Evolutionary conservation across 2,113 vertebrate genomes (phyloP).

Genomic region (Otolemur garnettii): DNA sequence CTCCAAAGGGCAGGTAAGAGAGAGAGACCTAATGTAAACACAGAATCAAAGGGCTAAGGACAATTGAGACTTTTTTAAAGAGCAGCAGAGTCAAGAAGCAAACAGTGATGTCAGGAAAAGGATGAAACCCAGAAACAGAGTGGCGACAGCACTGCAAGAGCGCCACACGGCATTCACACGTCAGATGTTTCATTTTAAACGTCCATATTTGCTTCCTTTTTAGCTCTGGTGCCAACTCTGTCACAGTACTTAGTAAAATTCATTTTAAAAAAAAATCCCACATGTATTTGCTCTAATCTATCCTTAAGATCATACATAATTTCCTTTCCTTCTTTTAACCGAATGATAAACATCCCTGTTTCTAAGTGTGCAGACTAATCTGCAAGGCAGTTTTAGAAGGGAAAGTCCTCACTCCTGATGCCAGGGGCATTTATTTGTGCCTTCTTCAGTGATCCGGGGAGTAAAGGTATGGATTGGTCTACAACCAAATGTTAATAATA

Average conservation of each 20-base stretch:
- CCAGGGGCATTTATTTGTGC: not conserved
- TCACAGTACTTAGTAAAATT: constrained; percentile 28
- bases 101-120: not conserved
- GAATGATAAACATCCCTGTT: not conserved
- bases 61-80: not conserved
- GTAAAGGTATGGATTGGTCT: rapidly evolving
- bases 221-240: constrained; percentile 36
- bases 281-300: not conserved
- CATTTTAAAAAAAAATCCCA: not conserved
- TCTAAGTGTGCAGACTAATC: not conserved
- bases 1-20: not conserved
- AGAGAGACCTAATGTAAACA: not conserved
- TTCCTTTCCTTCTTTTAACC: not conserved
- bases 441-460: not conserved
- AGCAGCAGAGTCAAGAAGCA: constrained; percentile 39
- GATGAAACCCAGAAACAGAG: not conserved
- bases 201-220: constrained; percentile 66
- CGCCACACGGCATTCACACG: constrained; percentile 26
- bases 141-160: not conserved
- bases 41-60: not conserved
- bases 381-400: not conserved
- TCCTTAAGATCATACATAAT: constrained; percentile 26
- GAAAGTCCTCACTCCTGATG: not conserved
- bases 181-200: not conserved
- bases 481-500: not conserved